Conservation (phyloP, 2,113 vertebrate genomes). For the Aldabrachelys gigantea region DNA sequence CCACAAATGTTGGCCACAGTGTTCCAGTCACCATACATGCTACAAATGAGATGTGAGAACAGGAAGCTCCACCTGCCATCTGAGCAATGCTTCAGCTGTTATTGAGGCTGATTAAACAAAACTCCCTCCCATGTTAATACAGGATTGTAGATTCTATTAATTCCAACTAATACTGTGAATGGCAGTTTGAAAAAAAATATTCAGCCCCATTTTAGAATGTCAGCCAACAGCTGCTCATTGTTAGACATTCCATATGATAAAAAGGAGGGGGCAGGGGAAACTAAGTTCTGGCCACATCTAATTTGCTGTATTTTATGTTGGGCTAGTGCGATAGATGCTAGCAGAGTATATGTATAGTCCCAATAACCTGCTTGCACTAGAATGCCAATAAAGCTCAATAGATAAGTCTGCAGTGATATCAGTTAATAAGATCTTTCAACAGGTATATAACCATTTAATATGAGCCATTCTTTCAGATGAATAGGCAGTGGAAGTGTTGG, state of each 20-base stretch:
- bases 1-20: neutral
- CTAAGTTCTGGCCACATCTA: neutral
- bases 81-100: neutral
- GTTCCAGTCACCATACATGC: neutral
- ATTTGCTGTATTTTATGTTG: neutral
- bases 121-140: neutral
- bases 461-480: neutral
- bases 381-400: neutral
- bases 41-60: neutral
- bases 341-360: neutral
- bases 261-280: neutral
- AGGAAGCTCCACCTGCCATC: neutral
- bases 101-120: neutral
- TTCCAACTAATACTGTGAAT: neutral
- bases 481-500: neutral
- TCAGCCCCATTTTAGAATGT: neutral
- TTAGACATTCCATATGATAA: neutral
- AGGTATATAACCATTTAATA: conserved; percentile 17
- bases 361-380: neutral
- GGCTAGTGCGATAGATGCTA: neutral
- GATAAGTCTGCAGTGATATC: neutral
- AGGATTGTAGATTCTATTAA: neutral
- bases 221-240: neutral
- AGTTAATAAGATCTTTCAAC: neutral
- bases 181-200: neutral